These are phyloP conservation scores for Thalpophila matura DNA, from an alignment of 2,888 invertebrate species.

Conservation along the genomic window DNA sequence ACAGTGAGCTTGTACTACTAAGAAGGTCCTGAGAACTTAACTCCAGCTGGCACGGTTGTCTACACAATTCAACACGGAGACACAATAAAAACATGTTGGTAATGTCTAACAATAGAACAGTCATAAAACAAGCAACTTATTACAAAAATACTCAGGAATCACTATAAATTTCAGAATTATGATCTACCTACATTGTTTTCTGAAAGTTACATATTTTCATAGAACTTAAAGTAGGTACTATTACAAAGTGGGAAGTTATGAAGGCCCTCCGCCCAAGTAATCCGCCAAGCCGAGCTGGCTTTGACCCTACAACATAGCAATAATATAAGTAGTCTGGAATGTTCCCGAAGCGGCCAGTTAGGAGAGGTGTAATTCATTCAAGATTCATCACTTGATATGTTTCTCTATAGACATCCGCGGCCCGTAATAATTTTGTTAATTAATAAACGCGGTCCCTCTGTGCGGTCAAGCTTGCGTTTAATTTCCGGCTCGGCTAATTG, in stretches of 20 bases:
- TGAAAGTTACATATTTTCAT: too few relatives aligned
- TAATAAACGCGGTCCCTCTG: slow-evolving; percentile 14
- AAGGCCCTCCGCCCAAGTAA: not conserved
- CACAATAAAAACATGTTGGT: too few relatives aligned
- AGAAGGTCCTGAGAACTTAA: not conserved
- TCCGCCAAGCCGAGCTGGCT: too few relatives aligned
- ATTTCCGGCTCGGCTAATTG: slow-evolving; percentile 12
- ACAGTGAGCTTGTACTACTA: not conserved
- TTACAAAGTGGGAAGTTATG: not conserved
- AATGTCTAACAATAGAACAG: too few relatives aligned
- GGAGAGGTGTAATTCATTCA: slow-evolving; percentile 18
- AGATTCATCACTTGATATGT: slow-evolving; percentile 16
- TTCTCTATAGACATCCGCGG: slow-evolving; percentile 20
- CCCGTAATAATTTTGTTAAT: too few relatives aligned
- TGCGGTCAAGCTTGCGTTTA: slow-evolving; percentile 12
- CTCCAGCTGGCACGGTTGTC: not conserved
- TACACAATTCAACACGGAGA: not conserved
- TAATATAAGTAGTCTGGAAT: not conserved
- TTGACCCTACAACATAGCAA: not conserved
- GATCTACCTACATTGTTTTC: too few relatives aligned
- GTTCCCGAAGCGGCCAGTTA: slow-evolving; percentile 3
- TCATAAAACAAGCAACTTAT: too few relatives aligned
- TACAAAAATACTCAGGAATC: too few relatives aligned
- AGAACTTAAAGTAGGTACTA: too few relatives aligned
- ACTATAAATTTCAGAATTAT: too few relatives aligned